phyloP scores from a whole-genome alignment of 2,113 vertebrate genomes.

The Crotalus horridus region DNA sequence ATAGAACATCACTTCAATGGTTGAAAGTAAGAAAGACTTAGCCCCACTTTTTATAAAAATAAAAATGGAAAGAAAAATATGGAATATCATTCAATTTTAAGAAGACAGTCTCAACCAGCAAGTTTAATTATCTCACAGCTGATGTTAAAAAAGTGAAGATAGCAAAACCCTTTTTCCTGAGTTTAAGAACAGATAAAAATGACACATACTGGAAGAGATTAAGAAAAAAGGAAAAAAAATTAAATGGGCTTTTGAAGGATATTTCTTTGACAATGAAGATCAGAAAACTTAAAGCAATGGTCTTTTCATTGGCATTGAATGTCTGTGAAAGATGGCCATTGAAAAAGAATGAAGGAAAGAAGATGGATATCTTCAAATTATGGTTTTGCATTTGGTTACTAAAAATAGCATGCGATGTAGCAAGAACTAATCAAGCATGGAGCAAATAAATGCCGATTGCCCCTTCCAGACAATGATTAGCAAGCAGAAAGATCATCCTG shows the following conservation, averaged over 20 bases:
- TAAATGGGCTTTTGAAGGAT: not conserved
- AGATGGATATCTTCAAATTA: not conserved
- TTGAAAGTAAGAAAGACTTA: not conserved
- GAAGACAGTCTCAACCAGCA: not conserved
- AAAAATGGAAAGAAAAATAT: not conserved
- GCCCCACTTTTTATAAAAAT: not conserved
- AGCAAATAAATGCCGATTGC: not conserved
- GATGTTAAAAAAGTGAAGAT: not conserved
- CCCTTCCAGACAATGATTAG: not conserved
- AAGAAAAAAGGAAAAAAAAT: not conserved
- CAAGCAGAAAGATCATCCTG: not conserved
- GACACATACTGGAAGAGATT: not conserved
- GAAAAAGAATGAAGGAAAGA: not conserved
- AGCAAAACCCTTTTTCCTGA: not conserved
- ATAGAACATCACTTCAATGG: not conserved
- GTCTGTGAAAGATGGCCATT: not conserved
- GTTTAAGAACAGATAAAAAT: not conserved
- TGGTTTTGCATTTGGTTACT: not conserved
- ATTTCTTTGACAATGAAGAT: not conserved
- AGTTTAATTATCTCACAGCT: not conserved
- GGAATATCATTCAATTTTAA: not conserved
- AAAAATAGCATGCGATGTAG: not conserved
- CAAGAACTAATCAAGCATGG: not conserved
- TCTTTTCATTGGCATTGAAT: not conserved
- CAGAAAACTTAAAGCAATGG: not conserved